A percentile compares a stretch with the other conserved stretches of the same genome.
phyloP scores from a whole-genome alignment of 2,888 invertebrate species.

The Zygaena filipendulae region DNA sequence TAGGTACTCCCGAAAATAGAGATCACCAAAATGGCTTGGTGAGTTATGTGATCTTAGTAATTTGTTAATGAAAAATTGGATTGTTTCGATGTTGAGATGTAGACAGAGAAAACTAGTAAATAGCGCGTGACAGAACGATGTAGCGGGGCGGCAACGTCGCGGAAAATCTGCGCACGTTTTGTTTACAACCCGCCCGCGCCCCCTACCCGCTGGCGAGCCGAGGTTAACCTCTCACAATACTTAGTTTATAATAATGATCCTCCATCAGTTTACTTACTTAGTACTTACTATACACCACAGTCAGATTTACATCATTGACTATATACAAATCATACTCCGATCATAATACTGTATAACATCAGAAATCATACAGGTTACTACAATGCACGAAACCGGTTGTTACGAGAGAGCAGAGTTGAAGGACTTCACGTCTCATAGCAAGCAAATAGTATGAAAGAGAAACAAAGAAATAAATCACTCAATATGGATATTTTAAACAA shows the following conservation, averaged over 20 bases:
- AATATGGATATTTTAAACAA: slow-evolving; percentile 9
- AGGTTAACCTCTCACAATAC: neutral
- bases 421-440: no score
- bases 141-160: slow-evolving; percentile 43
- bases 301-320: no score
- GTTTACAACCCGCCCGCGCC: slow-evolving; percentile 34
- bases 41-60: no score
- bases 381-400: slow-evolving; percentile 1
- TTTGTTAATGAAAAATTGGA: no score
- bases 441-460: neutral
- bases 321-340: neutral
- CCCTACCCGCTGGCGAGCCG: slow-evolving; percentile 4
- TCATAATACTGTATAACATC: neutral
- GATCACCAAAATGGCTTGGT: no score
- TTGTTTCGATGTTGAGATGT: no score
- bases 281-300: no score
- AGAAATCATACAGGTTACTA: no score
- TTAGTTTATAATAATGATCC: neutral
- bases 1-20: no score
- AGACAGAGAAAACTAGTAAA: slow-evolving; percentile 21
- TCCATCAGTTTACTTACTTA: no score
- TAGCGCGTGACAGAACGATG: slow-evolving; percentile 28
- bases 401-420: slow-evolving; percentile 6
- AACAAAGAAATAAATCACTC: neutral
- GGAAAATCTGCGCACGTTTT: slow-evolving; percentile 39